Evolutionary conservation across 2,113 vertebrate species (phyloP).

Genomic region (Pygoscelis antarcticus): DNA sequence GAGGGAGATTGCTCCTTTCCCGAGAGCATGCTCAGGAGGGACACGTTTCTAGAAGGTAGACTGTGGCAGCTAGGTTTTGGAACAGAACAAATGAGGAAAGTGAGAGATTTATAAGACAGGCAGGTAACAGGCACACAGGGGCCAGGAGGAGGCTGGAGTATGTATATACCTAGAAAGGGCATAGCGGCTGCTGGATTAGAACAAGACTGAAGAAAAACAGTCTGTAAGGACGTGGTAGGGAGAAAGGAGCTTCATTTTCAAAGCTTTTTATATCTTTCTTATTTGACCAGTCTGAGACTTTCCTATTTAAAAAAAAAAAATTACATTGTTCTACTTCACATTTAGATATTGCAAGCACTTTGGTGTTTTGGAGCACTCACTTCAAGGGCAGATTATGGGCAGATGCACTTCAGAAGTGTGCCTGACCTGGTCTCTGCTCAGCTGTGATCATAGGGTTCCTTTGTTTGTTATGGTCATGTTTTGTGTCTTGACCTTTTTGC

Average conservation of each 20-base stretch:
- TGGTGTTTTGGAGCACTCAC: background rate
- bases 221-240: background rate
- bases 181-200: background rate
- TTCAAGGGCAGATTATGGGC: background rate
- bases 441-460: background rate
- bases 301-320: background rate
- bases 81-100: background rate
- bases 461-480: slow-evolving; percentile 10
- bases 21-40: background rate
- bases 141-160: background rate
- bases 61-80: background rate
- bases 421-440: background rate
- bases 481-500: background rate
- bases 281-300: background rate
- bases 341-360: background rate
- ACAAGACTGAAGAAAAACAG: background rate
- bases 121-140: background rate
- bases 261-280: background rate
- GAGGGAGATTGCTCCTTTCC: background rate
- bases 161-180: background rate
- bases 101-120: background rate
- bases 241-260: background rate
- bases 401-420: background rate
- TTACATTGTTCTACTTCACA: background rate
- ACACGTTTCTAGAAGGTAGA: background rate